These are phyloP conservation scores for Paramormyrops hopkinsi DNA, from an alignment of 2,797 vertebrate species.

Conservation along the genomic window DNA sequence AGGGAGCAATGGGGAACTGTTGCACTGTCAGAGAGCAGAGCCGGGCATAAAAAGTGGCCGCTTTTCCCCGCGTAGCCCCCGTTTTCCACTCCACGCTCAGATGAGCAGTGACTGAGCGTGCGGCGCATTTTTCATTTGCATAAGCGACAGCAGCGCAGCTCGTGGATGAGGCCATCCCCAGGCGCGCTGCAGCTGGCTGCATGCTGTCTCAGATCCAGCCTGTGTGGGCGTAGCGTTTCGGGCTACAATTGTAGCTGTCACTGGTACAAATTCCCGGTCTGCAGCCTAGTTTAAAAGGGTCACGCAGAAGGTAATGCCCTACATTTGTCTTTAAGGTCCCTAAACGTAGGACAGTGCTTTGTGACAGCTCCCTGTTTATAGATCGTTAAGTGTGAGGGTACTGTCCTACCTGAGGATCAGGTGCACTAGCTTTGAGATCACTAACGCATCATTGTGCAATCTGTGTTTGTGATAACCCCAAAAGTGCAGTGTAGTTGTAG, in stretches of 20 bases:
- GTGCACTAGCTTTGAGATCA: background rate
- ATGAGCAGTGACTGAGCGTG: conserved; percentile 7
- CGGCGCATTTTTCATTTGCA: conserved; percentile 1
- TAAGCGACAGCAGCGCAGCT: background rate
- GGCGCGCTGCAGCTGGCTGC: background rate
- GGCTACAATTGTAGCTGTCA: background rate
- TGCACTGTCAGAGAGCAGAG: background rate
- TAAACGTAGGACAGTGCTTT: background rate
- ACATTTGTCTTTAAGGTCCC: background rate
- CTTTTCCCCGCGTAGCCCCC: background rate
- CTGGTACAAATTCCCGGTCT: background rate
- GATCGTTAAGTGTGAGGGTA: background rate
- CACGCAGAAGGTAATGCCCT: background rate
- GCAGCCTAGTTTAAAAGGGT: background rate
- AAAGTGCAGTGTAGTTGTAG: background rate
- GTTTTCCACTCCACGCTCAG: background rate
- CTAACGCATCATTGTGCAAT: background rate
- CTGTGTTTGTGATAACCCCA: background rate
- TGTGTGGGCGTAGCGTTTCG: background rate
- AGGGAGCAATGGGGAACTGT: background rate
- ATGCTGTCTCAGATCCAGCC: background rate
- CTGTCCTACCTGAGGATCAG: background rate
- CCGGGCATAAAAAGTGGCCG: background rate
- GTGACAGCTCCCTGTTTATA: background rate
- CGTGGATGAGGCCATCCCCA: background rate